Evolutionary conservation across 2,888 invertebrate genomes (phyloP).

Genomic region (Leptopilina myrica): DNA sequence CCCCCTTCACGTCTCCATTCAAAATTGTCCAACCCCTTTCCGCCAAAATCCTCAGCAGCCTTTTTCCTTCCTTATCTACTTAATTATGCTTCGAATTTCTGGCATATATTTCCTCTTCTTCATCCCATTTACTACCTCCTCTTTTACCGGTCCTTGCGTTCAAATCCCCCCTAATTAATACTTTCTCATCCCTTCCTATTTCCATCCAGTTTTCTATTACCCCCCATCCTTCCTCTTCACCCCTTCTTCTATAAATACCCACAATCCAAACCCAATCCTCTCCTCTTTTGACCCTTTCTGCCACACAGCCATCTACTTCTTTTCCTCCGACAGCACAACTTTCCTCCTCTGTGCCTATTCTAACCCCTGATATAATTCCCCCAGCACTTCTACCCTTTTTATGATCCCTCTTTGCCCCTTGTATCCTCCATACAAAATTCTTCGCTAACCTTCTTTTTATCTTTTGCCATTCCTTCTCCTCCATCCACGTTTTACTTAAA

Average conservation of each 20-base stretch:
- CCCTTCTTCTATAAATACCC: conserved; percentile 29
- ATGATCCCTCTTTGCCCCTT: neutral
- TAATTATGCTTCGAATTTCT: conserved; percentile 44
- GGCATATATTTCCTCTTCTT: neutral
- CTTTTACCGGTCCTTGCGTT: conserved; percentile 32
- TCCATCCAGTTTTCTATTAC: neutral
- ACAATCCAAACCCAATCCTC: conserved; percentile 25
- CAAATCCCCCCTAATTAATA: conserved; percentile 15
- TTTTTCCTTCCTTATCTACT: conserved; percentile 40
- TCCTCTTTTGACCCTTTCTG: neutral
- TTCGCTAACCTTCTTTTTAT: neutral
- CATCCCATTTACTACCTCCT: neutral
- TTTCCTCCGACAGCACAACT: conserved; percentile 35
- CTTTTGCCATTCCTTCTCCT: neutral
- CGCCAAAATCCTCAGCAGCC: neutral
- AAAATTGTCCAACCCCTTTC: conserved; percentile 44
- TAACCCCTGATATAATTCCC: neutral
- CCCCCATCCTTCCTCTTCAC: conserved; percentile 1
- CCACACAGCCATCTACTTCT: neutral
- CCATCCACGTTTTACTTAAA: neutral
- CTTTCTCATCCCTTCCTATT: too few relatives aligned
- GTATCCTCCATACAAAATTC: neutral
- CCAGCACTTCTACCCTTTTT: neutral
- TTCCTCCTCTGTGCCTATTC: neutral
- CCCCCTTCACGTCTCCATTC: conserved; percentile 45